phyloP scores from a whole-genome alignment of 1,140 invertebrate species.

The Anoplolepis gracilipes region DNA sequence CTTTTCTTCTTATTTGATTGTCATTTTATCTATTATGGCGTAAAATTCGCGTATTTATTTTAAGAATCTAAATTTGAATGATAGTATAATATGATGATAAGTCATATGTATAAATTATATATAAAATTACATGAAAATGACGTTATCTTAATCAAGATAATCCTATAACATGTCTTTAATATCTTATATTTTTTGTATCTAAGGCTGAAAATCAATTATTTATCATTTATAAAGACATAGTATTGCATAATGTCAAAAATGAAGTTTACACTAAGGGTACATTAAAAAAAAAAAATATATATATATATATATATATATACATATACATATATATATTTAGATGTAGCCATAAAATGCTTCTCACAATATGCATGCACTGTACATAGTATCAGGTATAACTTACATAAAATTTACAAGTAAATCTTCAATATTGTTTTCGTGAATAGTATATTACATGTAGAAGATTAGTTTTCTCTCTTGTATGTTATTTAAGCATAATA shows the following conservation, averaged over 20 bases:
- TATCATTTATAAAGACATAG: constrained; percentile 2
- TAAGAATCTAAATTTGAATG: constrained; percentile 16
- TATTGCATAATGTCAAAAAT: neutral
- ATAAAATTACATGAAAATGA: constrained; percentile 23
- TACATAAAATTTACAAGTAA: constrained; percentile 1
- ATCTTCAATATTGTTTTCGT: constrained; percentile 26
- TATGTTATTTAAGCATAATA: constrained; percentile 49
- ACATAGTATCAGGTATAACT: constrained; percentile 22
- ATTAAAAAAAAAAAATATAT: constrained; percentile 12
- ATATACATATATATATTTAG: neutral
- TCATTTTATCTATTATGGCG: constrained; percentile 1
- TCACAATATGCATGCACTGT: constrained; percentile 12
- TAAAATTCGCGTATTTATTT: constrained; percentile 18
- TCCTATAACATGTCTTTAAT: constrained; percentile 26
- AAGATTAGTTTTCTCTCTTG: constrained; percentile 25
- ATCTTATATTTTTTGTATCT: constrained; percentile 16
- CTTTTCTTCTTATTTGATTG: constrained; percentile 20
- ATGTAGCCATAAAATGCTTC: constrained; percentile 6
- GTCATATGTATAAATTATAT: constrained; percentile 11
- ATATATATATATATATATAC: too few relatives aligned
- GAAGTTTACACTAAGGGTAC: neutral
- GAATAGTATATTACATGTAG: neutral
- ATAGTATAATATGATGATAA: neutral
- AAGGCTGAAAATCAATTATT: neutral
- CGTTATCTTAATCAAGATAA: constrained; percentile 20